Percentiles rank a stretch among this genome's conserved stretches.
These are phyloP conservation scores for Periphyllus acericola DNA, from an alignment of 2,888 invertebrate genomes.

Conservation along the genomic window DNA sequence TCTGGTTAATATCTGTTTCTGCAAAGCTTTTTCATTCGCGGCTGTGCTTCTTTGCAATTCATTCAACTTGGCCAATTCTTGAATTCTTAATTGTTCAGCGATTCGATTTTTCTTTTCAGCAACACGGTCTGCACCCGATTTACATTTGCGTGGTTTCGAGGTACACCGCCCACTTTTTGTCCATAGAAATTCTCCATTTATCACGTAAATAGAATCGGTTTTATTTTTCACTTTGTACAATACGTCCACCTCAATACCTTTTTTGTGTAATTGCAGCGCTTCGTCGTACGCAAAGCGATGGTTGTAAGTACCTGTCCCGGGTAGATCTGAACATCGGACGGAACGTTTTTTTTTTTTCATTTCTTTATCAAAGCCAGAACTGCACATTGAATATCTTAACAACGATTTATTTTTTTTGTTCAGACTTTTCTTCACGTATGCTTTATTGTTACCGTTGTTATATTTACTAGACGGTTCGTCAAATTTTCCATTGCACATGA, in stretches of 20 bases:
- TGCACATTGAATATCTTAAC: conserved; percentile 22
- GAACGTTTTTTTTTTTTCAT: conserved; percentile 20
- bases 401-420: conserved; percentile 32
- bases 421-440: conserved; percentile 3
- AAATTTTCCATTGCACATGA: conserved; percentile 11
- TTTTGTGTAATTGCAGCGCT: background rate
- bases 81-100: background rate
- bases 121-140: background rate
- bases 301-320: conserved; percentile 33
- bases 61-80: background rate
- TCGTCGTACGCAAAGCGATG: conserved; percentile 45
- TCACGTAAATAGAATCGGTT: conserved; percentile 39
- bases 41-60: background rate
- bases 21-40: background rate
- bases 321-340: conserved; percentile 5
- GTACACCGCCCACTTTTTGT: background rate
- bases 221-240: conserved; percentile 54
- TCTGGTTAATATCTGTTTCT: background rate
- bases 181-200: conserved; percentile 41
- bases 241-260: conserved; percentile 20
- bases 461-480: conserved; percentile 14
- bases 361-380: background rate
- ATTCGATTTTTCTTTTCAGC: background rate
- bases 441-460: too few species aligned
- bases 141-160: background rate